A percentile compares a stretch with the other conserved stretches of the same genome.
Conservation (phyloP, 53 echinoderm and acorn worm species). For the Actinopyga echinites region DNA sequence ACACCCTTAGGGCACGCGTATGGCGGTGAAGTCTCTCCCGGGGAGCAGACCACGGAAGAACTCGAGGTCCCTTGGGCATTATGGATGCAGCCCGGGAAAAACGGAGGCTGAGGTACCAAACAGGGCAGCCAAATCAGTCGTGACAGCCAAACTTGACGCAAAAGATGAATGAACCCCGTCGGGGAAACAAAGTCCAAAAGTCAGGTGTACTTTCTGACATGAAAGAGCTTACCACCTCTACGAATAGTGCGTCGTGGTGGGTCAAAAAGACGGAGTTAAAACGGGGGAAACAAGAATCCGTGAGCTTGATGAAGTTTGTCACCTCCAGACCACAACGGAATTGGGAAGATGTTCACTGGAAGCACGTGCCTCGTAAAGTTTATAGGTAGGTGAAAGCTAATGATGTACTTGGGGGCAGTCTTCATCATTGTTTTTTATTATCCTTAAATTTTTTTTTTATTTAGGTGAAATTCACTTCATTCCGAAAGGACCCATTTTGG, state of each 20-base stretch:
- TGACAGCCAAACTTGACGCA: slow-evolving; percentile 31
- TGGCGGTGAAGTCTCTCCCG: slow-evolving; percentile 22
- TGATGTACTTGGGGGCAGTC: too few relatives aligned
- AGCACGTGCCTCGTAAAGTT: too few relatives aligned
- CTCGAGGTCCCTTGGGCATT: slow-evolving; percentile 15
- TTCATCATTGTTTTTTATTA: too few relatives aligned
- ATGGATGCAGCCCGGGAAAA: not conserved
- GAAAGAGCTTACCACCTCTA: not conserved
- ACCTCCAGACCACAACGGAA: too few relatives aligned
- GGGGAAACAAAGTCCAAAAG: not conserved
- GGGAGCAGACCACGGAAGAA: slow-evolving; percentile 12
- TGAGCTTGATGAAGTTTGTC: too few relatives aligned
- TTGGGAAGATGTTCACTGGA: too few relatives aligned
- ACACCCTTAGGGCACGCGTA: slow-evolving; percentile 22
- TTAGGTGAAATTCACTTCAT: too few relatives aligned
- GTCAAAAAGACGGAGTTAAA: not conserved
- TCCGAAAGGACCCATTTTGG: too few relatives aligned
- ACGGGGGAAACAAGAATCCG: too few relatives aligned
- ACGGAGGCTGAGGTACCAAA: not conserved
- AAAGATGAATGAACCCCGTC: slow-evolving; percentile 32
- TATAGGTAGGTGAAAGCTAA: too few relatives aligned
- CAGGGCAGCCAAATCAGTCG: slow-evolving; percentile 15
- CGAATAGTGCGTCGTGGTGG: slow-evolving; percentile 22
- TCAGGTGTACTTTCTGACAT: slow-evolving; percentile 14
- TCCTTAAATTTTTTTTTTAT: too few relatives aligned